Evolutionary conservation across 2,888 invertebrate species (phyloP).

Genomic region (Orthosia cruda): DNA sequence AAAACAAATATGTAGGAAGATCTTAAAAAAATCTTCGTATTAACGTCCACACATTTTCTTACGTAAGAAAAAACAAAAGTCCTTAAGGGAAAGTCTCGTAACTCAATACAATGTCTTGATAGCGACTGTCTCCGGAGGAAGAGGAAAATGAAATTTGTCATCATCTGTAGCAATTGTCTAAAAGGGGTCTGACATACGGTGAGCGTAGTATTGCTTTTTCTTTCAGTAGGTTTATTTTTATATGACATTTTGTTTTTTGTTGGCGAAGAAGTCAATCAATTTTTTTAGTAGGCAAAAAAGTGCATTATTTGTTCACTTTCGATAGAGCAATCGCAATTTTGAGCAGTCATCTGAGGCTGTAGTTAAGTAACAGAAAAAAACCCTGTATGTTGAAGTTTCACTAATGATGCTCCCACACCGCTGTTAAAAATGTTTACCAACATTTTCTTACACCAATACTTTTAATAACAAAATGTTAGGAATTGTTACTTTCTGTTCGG

Average conservation of each 20-base stretch:
- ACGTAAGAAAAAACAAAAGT: slow-evolving; percentile 13
- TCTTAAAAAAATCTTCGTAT: not conserved
- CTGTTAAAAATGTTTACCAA: too few species aligned
- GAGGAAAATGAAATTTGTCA: slow-evolving; percentile 66
- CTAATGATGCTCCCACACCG: too few species aligned
- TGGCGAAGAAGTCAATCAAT: not conserved
- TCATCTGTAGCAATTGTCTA: slow-evolving; percentile 62
- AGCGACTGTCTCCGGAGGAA: slow-evolving; percentile 44
- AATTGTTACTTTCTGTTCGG: too few species aligned
- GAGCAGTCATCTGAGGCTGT: too few species aligned
- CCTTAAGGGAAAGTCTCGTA: slow-evolving; percentile 22
- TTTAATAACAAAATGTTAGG: too few species aligned
- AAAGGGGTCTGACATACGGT: slow-evolving; percentile 42
- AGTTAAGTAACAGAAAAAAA: too few species aligned
- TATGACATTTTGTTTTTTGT: not conserved
- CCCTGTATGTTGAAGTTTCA: too few species aligned
- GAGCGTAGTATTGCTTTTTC: slow-evolving; percentile 9
- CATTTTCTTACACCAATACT: too few species aligned
- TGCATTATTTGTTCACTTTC: too few species aligned
- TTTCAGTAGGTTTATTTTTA: slow-evolving; percentile 6
- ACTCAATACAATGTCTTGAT: slow-evolving; percentile 61
- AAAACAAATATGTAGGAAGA: too few species aligned
- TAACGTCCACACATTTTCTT: not conserved
- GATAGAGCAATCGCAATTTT: too few species aligned
- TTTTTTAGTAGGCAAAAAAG: too few species aligned